Percentiles rank a stretch among this genome's conserved stretches.
Evolutionary conservation across 1,140 invertebrate genomes (phyloP).

Genomic region (Phthorimaea operculella): DNA sequence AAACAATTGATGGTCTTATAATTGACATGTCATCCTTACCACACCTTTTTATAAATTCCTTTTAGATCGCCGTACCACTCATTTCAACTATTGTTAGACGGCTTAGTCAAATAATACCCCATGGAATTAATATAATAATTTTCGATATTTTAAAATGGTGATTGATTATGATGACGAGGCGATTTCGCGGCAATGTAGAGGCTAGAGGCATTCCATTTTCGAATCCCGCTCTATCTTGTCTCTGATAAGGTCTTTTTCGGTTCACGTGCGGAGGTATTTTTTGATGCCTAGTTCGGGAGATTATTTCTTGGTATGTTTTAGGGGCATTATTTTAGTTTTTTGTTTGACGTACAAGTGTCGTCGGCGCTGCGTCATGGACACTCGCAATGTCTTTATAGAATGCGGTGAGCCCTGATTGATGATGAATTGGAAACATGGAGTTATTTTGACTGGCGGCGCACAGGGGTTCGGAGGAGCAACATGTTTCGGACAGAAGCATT

Average conservation of each 20-base stretch:
- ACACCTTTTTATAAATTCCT: constrained; percentile 32
- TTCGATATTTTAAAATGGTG: constrained; percentile 59
- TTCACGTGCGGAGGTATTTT: constrained; percentile 9
- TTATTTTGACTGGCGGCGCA: background rate
- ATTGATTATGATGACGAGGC: constrained; percentile 57
- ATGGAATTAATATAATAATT: constrained; percentile 63
- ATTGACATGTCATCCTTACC: constrained; percentile 56
- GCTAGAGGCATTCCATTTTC: background rate
- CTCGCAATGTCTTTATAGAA: constrained; percentile 3
- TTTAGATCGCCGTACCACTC: constrained; percentile 40
- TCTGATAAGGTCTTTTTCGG: constrained; percentile 22
- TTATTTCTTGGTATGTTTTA: constrained; percentile 7
- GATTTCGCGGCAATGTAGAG: background rate
- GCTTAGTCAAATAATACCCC: constrained; percentile 59
- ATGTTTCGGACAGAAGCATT: no score
- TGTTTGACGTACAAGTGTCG: constrained; percentile 26
- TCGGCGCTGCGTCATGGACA: constrained; percentile 16
- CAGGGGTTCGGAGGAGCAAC: no score
- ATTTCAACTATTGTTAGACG: constrained; percentile 48
- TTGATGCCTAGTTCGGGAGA: constrained; percentile 19
- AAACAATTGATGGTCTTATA: constrained; percentile 52
- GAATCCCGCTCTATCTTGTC: constrained; percentile 18
- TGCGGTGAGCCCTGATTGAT: background rate
- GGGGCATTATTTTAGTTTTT: constrained; percentile 16
- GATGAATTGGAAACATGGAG: background rate